Evolutionary conservation across 2,113 vertebrate genomes (phyloP).

Genomic region (Enhydra lutris): DNA sequence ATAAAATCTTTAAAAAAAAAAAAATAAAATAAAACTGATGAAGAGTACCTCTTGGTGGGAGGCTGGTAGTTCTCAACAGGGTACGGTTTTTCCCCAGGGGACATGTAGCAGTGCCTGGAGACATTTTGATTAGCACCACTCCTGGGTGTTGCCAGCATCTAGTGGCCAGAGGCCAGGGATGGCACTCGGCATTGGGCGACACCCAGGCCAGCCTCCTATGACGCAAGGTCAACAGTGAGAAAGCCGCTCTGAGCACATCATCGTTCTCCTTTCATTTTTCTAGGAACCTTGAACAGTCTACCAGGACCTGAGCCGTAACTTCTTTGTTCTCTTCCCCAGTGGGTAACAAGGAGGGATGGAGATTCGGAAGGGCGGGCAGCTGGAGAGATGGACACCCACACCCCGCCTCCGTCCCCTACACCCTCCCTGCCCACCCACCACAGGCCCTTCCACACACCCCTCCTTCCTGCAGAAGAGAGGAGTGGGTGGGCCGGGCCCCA

Average conservation of each 20-base stretch:
- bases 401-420: too few relatives aligned
- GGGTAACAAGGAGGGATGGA: not conserved
- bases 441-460: too few relatives aligned
- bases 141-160: fast-evolving
- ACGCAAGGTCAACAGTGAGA: fast-evolving
- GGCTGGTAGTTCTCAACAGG: not conserved
- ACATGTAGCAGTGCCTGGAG: not conserved
- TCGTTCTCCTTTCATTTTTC: fast-evolving
- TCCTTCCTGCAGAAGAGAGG: fast-evolving
- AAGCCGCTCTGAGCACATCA: fast-evolving
- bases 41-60: not conserved
- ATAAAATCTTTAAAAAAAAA: too few relatives aligned
- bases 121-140: not conserved
- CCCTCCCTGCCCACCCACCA: too few relatives aligned
- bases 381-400: not conserved
- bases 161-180: not conserved
- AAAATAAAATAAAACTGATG: too few relatives aligned
- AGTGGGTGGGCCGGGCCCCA: fast-evolving
- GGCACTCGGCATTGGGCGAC: fast-evolving
- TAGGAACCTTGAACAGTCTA: not conserved
- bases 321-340: not conserved
- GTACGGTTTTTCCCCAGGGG: not conserved
- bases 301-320: not conserved
- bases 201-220: fast-evolving
- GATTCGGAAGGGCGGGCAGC: not conserved